Conservation (phyloP, 2,797 vertebrate species). For the Melopsittacus undulatus region DNA sequence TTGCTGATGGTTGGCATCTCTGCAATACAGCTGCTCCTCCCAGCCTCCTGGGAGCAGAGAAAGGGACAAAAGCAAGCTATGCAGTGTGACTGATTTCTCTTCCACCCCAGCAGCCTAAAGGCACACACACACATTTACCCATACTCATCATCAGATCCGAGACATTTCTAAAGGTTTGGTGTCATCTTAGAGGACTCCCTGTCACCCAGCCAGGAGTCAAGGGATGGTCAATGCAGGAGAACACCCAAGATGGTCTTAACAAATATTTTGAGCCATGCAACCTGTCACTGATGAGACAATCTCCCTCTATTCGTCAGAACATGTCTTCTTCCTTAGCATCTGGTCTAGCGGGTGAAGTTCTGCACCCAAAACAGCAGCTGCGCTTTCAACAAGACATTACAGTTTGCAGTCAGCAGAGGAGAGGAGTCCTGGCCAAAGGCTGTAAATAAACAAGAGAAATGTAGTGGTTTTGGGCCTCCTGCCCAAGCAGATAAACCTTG, state of each 20-base stretch:
- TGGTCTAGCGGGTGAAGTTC: background rate
- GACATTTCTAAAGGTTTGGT: background rate
- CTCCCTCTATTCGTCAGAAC: background rate
- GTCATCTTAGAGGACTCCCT: background rate
- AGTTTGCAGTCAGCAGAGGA: background rate
- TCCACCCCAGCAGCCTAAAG: background rate
- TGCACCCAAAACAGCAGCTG: background rate
- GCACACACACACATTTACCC: background rate
- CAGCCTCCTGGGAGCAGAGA: background rate
- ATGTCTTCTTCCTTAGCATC: background rate
- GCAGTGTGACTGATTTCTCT: background rate
- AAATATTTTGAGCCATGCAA: background rate
- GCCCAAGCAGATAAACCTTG: constrained; percentile 4
- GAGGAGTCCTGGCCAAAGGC: accelerated
- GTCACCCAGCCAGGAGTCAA: background rate
- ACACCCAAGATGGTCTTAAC: background rate
- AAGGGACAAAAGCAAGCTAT: constrained; percentile 41
- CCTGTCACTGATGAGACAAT: background rate
- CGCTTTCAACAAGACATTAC: background rate
- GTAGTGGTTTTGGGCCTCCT: background rate
- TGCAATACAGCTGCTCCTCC: constrained; percentile 53
- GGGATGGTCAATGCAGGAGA: background rate
- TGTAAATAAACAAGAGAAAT: background rate
- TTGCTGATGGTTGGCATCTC: constrained; percentile 53
- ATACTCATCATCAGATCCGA: background rate